Evolutionary conservation across 2,797 vertebrate genomes (phyloP), one percentile per base, ranked within the genome.

Genomic region (Brotogeris chrysoptera): DNA sequence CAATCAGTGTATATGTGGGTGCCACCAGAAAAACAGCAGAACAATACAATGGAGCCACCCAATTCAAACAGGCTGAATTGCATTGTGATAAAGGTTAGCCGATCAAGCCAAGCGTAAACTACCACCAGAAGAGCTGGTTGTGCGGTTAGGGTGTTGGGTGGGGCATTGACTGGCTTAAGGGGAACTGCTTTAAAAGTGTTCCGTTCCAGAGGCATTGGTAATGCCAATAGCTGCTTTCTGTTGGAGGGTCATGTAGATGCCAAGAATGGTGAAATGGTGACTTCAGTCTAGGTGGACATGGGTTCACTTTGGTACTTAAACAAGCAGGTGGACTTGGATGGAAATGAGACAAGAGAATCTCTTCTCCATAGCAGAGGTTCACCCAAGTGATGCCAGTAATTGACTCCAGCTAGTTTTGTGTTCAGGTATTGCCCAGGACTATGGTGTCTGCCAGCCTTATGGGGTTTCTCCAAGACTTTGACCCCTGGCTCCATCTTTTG

Each of bases 11-110:
- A 89, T 86, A 17, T 63, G 61, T 49, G 39, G 15, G 43, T 6
- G 24, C 44, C 13, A 1, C 5, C 47, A 34, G 19, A 53, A 85
- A 32, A 9, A 0, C 11, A 1, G 3, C 52, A n/a, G 19, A 53
- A 80, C 34, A 7, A 0, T 59, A 52, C 64, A 73, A 3, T n/a
- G n/a, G 76, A 88, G 30, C 19, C 20, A 19, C 30, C 11, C 57
- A 16, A 0, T 53, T 80, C 36, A 49, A 36, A 18, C 38, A 25
- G 65, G 46, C 36, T n/a, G 52, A 78, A 73, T 20, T 20, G 39
- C 11, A 0, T 27, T n/a, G 13, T 21, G 28, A 28, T 53, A 17
- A 46, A 88, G 25, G 5, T 74, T 88, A 83, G 60, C 34, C 30
- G 49, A 68, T 71, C 14, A 57, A 90, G 38, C 38, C 72, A 65